phyloP scores from a whole-genome alignment of 2,113 vertebrate genomes.

The Zootoca vivipara region DNA sequence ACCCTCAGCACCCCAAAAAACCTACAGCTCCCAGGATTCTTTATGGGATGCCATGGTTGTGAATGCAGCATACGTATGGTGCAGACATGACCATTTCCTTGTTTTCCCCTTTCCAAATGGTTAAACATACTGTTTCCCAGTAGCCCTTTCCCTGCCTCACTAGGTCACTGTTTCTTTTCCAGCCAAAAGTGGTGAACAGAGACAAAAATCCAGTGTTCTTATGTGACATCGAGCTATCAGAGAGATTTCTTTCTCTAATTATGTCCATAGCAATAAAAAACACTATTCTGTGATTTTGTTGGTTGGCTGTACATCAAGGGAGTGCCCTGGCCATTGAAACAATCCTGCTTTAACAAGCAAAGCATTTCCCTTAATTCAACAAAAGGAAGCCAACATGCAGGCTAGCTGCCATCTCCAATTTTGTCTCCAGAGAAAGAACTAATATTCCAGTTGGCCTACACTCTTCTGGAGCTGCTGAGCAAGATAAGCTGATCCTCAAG shows the following conservation, averaged over 20 bases:
- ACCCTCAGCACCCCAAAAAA: no score
- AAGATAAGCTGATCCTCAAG: neutral
- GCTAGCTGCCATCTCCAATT: neutral
- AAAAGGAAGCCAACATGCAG: neutral
- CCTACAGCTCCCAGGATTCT: no score
- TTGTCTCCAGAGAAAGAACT: neutral
- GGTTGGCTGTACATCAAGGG: neutral
- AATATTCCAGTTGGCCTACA: neutral
- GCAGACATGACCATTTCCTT: neutral
- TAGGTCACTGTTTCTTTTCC: neutral
- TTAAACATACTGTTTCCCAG: neutral
- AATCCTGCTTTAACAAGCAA: neutral
- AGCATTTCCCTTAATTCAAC: neutral
- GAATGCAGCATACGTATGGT: no score
- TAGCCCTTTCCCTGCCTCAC: neutral
- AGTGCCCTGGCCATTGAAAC: neutral
- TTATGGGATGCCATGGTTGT: no score
- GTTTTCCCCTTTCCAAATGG: neutral
- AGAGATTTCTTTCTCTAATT: neutral
- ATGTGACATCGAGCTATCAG: neutral
- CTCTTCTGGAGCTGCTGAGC: neutral
- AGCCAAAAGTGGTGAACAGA: neutral
- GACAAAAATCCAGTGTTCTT: neutral
- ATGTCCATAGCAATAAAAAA: neutral
- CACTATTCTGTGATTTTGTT: neutral